Conservation (phyloP, 2,888 invertebrate species). For the Apamea sordens region DNA sequence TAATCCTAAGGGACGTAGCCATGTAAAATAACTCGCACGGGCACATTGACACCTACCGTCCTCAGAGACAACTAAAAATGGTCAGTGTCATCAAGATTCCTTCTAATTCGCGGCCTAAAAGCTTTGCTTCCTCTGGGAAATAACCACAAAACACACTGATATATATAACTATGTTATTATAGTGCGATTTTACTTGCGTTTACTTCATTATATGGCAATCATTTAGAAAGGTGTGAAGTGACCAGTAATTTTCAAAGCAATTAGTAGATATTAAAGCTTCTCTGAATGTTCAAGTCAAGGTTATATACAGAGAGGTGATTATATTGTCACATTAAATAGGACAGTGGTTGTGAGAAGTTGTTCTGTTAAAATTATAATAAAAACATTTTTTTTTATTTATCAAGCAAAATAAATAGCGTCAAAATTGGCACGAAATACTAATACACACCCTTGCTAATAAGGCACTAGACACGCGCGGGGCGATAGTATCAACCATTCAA, state of each 20-base stretch:
- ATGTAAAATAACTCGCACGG: constrained; percentile 12
- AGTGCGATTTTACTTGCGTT: constrained; percentile 27
- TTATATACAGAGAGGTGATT: background rate
- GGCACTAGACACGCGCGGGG: no score
- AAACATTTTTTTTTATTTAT: no score
- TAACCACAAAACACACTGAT: constrained; percentile 55
- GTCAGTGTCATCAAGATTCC: constrained; percentile 55
- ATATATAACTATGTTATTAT: constrained; percentile 22
- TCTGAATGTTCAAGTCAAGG: background rate
- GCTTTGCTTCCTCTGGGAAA: constrained; percentile 64
- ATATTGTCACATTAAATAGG: no score
- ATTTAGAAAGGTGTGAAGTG: constrained; percentile 54
- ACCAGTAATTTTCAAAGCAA: constrained; percentile 21
- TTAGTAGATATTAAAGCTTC: constrained; percentile 6
- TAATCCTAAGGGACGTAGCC: background rate
- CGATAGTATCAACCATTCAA: background rate
- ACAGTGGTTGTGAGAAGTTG: no score
- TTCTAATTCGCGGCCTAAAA: constrained; percentile 64
- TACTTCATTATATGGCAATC: constrained; percentile 47
- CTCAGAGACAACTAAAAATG: constrained; percentile 51
- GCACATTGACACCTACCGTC: constrained; percentile 38
- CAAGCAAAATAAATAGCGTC: background rate
- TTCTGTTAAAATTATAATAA: no score
- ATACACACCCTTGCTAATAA: background rate
- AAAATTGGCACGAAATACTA: background rate